Percentiles rank a stretch among this genome's conserved stretches.
These are phyloP conservation scores for Tetraneura akinire DNA, from an alignment of 1,140 invertebrate genomes.

Conservation along the genomic window DNA sequence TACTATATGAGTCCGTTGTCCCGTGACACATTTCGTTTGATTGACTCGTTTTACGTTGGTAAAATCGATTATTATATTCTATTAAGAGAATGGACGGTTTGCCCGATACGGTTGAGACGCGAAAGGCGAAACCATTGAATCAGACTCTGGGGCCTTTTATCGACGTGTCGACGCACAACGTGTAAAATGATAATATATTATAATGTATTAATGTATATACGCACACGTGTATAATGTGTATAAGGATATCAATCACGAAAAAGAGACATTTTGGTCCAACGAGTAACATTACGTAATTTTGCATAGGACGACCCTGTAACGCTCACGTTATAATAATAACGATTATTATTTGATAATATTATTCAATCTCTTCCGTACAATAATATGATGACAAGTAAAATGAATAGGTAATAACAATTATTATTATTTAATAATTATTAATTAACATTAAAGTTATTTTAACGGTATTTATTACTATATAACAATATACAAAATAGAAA, in stretches of 20 bases:
- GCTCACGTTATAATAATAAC: no score
- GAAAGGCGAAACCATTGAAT: neutral
- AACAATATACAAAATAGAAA: no score
- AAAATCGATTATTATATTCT: constrained; percentile 27
- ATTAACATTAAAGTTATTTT: neutral
- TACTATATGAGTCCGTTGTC: neutral
- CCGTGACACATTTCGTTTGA: neutral
- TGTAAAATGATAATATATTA: no score
- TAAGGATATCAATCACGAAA: constrained; percentile 25
- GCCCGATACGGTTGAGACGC: no score
- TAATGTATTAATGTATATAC: no score
- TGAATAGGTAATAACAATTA: neutral
- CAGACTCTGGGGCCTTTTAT: neutral
- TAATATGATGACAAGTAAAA: no score
- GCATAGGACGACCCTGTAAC: no score
- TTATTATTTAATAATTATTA: neutral
- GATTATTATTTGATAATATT: no score
- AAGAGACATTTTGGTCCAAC: neutral
- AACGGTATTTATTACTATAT: no score
- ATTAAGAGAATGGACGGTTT: neutral
- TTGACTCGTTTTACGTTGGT: neutral
- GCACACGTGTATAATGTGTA: neutral
- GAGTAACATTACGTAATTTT: constrained; percentile 6
- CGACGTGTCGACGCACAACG: neutral
- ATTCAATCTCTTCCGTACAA: no score